A percentile compares a stretch with the other conserved stretches of the same genome.
Evolutionary conservation across 2,797 vertebrate genomes (phyloP).

Genomic region (Ctenosaura bakeri): DNA sequence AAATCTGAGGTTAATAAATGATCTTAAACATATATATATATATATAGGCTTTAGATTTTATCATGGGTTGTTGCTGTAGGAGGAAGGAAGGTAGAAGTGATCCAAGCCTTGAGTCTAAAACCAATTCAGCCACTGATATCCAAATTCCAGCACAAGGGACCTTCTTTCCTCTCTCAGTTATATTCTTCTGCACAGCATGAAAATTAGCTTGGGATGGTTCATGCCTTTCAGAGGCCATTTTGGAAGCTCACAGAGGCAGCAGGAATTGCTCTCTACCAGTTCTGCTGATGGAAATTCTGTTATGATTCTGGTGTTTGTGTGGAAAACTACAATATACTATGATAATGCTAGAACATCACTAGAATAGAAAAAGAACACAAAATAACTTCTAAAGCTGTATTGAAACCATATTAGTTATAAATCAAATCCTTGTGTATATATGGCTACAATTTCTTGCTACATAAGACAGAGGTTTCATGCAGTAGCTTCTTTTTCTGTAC

Average conservation of each 20-base stretch:
- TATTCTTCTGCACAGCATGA: neutral
- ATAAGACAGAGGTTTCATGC: too few relatives aligned
- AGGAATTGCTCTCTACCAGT: neutral
- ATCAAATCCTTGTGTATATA: neutral
- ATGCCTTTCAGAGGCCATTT: neutral
- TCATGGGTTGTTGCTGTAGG: neutral
- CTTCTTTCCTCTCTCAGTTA: neutral
- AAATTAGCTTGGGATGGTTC: neutral
- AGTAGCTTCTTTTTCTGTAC: neutral
- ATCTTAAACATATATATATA: neutral
- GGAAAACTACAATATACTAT: neutral
- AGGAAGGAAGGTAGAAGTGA: neutral
- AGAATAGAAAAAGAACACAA: too few relatives aligned
- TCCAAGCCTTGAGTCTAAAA: neutral
- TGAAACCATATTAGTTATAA: neutral
- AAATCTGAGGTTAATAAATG: neutral
- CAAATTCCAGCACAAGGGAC: too few relatives aligned
- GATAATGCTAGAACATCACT: neutral
- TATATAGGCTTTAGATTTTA: neutral
- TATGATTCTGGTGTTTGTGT: neutral
- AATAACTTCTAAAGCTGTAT: neutral
- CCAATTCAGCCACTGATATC: neutral
- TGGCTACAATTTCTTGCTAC: neutral
- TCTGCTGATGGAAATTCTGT: neutral
- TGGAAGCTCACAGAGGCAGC: neutral